phyloP scores from a whole-genome alignment of 64 coral and sea anemone genomes.

The Actinia equina region DNA sequence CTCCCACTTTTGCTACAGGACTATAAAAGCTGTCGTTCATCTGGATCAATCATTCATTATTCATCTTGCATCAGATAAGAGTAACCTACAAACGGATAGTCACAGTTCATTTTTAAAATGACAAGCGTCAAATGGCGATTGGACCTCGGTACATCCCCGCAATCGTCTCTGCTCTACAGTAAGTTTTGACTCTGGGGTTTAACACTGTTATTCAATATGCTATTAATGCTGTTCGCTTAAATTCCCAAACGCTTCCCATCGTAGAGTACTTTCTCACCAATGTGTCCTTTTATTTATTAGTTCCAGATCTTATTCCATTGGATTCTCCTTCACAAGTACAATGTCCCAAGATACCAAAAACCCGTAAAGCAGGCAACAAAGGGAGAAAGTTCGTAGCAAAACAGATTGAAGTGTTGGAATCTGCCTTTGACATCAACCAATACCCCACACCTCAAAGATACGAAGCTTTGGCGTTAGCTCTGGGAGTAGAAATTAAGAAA shows the following conservation, averaged over 20 bases:
- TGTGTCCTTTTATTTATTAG: background rate
- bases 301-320: background rate
- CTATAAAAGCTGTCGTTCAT: background rate
- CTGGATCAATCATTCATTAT: background rate
- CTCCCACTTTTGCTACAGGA: background rate
- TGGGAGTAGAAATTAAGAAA: background rate
- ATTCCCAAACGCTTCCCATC: too few relatives aligned
- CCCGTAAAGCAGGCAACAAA: background rate
- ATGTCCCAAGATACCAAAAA: background rate
- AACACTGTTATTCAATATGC: too few relatives aligned
- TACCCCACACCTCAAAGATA: background rate
- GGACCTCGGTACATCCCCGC: background rate
- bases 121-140: background rate
- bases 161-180: background rate
- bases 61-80: background rate
- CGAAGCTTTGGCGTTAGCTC: background rate
- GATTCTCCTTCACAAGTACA: background rate
- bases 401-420: background rate
- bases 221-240: too few relatives aligned
- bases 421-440: slow-evolving; percentile 3
- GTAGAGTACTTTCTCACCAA: background rate
- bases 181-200: background rate
- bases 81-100: too few relatives aligned
- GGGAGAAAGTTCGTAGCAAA: background rate
- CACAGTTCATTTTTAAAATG: background rate